Percentiles rank a stretch among this genome's conserved stretches.
Conservation (phyloP, 1,140 invertebrate genomes). For the Dufourea novaeangliae region DNA sequence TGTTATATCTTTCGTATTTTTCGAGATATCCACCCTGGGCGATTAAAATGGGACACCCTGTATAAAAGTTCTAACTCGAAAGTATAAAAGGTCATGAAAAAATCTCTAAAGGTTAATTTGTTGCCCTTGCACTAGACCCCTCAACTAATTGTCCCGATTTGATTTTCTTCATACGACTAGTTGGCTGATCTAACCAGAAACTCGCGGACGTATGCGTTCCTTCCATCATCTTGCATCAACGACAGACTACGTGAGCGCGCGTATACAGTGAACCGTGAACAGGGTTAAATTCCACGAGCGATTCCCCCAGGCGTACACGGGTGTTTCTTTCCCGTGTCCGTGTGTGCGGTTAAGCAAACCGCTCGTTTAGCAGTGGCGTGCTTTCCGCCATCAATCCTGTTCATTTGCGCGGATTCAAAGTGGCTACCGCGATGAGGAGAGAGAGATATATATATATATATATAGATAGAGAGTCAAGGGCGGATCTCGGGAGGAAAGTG, state of each 20-base stretch:
- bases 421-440: conserved; percentile 9
- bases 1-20: neutral
- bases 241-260: neutral
- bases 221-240: too few species aligned
- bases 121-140: too few species aligned
- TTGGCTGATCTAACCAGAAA: too few species aligned
- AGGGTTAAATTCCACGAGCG: conserved; percentile 9
- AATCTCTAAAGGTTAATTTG: too few species aligned
- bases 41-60: neutral
- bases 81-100: too few species aligned
- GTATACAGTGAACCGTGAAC: conserved; percentile 3
- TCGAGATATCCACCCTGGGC: neutral
- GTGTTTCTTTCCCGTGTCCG: neutral
- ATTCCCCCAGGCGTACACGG: too few species aligned
- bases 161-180: too few species aligned
- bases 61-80: too few species aligned
- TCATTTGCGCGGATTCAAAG: conserved; percentile 46
- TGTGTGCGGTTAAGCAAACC: conserved; percentile 19
- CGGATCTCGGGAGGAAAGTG: neutral
- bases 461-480: neutral
- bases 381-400: conserved; percentile 37
- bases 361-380: conserved; percentile 42
- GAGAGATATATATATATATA: too few species aligned
- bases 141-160: too few species aligned
- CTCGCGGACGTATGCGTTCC: too few species aligned